These are phyloP conservation scores for Diachrysia chrysitis DNA, from an alignment of 2,888 invertebrate species.

Conservation along the genomic window DNA sequence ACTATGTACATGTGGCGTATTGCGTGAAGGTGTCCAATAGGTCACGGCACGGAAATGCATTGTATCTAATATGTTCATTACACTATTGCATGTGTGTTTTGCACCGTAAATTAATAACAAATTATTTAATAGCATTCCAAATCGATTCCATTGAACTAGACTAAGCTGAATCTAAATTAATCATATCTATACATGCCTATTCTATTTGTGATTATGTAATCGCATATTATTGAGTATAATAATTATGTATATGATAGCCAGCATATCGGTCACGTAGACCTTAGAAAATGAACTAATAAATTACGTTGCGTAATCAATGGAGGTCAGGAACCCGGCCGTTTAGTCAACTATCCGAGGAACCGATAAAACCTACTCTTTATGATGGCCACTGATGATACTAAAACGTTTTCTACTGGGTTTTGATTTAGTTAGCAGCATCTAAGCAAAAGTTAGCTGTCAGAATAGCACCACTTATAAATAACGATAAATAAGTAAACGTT, in stretches of 20 bases:
- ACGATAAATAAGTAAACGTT: neutral
- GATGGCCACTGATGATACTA: neutral
- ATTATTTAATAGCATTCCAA: neutral
- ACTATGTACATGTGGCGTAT: neutral
- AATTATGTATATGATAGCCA: constrained; percentile 18
- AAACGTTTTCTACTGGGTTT: neutral
- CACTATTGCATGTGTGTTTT: neutral
- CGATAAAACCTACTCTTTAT: constrained; percentile 13
- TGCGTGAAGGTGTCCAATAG: neutral
- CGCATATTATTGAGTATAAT: constrained; percentile 4
- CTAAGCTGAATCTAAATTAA: neutral
- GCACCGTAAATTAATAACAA: neutral
- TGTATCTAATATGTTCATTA: neutral
- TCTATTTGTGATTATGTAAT: constrained; percentile 1
- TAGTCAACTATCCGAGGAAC: constrained; percentile 9
- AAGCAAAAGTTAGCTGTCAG: neutral
- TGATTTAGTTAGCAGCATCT: neutral
- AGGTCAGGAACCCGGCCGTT: constrained; percentile 35
- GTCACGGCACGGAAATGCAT: neutral
- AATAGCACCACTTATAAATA: neutral
- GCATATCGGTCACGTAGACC: constrained; percentile 27
- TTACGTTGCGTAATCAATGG: constrained; percentile 39
- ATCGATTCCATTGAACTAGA: neutral
- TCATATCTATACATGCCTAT: neutral
- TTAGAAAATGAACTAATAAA: constrained; percentile 33